A percentile compares a stretch with the other conserved stretches of the same genome.
Conservation (phyloP, 2,113 vertebrate species). For the Tachysurus vachellii region DNA sequence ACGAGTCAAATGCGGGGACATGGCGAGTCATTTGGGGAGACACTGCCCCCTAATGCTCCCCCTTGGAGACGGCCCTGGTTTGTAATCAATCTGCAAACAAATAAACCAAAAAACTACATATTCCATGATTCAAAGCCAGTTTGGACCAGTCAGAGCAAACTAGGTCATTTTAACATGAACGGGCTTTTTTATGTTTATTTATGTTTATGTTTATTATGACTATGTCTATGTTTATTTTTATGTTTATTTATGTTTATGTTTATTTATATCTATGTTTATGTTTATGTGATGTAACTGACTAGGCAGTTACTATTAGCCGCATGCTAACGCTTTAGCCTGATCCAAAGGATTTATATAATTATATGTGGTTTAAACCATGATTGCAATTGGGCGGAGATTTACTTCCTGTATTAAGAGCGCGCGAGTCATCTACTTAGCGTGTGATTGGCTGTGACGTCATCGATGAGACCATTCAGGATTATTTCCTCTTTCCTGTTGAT, state of each 20-base stretch:
- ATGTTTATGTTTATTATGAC: too few relatives aligned
- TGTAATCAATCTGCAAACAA: background rate
- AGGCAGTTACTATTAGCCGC: background rate
- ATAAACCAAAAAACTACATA: background rate
- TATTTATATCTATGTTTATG: background rate
- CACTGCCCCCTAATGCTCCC: too few relatives aligned
- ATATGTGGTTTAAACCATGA: too few relatives aligned
- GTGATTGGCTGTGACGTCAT: constrained; percentile 39
- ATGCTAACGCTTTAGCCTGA: background rate
- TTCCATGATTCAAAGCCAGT: background rate
- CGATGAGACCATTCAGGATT: constrained; percentile 52
- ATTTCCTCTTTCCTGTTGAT: constrained; percentile 58
- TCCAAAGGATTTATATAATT: too few relatives aligned
- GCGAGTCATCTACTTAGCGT: background rate
- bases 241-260: too few relatives aligned
- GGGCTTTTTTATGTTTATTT: too few relatives aligned
- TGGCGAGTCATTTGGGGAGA: too few relatives aligned
- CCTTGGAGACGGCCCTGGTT: background rate
- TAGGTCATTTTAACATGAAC: too few relatives aligned
- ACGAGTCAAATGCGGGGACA: too few relatives aligned
- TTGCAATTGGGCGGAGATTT: background rate
- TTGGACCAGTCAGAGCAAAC: background rate
- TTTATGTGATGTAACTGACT: background rate
- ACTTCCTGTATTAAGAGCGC: background rate
- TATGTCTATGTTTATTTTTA: background rate